Evolutionary conservation across 2,888 invertebrate species (phyloP).

Genomic region (Athalia cordata): DNA sequence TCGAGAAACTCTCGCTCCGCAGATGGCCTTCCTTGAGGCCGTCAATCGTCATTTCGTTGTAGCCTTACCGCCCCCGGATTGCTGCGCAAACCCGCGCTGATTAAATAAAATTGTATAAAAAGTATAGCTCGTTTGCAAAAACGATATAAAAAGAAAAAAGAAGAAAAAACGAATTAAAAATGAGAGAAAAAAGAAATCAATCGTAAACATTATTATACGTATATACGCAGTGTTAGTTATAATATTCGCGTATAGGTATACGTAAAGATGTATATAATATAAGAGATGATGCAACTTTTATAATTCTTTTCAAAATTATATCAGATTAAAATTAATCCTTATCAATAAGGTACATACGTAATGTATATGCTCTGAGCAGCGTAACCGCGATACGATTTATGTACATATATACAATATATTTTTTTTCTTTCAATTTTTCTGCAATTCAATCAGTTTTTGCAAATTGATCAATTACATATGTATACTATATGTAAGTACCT

Average conservation of each 20-base stretch:
- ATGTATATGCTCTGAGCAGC: not conserved
- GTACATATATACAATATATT: not conserved
- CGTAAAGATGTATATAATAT: not conserved
- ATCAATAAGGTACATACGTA: not conserved
- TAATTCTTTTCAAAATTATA: not conserved
- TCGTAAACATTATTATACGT: not conserved
- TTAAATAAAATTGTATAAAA: not conserved
- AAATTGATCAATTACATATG: not conserved
- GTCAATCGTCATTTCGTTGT: conserved; percentile 35
- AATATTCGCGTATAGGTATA: not conserved
- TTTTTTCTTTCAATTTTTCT: not conserved
- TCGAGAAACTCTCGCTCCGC: not conserved
- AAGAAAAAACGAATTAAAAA: not conserved
- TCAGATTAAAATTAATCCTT: not conserved
- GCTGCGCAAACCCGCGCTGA: not conserved
- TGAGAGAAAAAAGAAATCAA: not conserved
- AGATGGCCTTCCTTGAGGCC: conserved; percentile 39
- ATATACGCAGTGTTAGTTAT: not conserved
- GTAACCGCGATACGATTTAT: not conserved
- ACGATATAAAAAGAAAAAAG: not conserved
- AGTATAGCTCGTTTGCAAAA: not conserved
- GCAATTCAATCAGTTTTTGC: not conserved
- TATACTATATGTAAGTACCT: not conserved
- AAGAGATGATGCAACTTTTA: not conserved
- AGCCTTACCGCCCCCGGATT: not conserved